These are phyloP conservation scores for Pseudorhombus dupliciocellatus DNA, from an alignment of 2,113 vertebrate genomes.

Conservation along the genomic window DNA sequence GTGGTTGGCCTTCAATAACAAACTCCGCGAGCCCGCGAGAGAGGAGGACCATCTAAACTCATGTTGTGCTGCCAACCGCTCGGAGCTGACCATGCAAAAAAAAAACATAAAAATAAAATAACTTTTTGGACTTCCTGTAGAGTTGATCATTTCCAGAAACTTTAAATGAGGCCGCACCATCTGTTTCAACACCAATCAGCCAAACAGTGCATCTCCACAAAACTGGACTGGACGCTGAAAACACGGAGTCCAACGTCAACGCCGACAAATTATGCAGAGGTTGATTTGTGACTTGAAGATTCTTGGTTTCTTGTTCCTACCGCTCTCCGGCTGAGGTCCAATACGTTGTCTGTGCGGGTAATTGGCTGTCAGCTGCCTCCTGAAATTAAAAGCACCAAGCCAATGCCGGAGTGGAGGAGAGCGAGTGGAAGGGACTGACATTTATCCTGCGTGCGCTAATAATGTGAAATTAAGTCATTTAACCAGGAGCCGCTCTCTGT, in stretches of 20 bases:
- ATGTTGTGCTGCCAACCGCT: slow-evolving; percentile 45
- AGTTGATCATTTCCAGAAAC: slow-evolving; percentile 19
- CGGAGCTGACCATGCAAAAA: slow-evolving; percentile 37
- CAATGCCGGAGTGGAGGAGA: slow-evolving; percentile 30
- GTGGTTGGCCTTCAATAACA: slow-evolving; percentile 35
- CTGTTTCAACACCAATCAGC: slow-evolving; percentile 45
- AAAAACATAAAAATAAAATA: background rate
- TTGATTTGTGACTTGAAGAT: background rate
- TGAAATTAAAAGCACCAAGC: slow-evolving; percentile 39
- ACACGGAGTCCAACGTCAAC: background rate
- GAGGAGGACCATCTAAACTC: slow-evolving; percentile 4
- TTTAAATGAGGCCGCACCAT: slow-evolving; percentile 54
- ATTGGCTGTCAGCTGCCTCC: slow-evolving; percentile 47
- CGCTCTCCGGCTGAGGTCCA: slow-evolving; percentile 20
- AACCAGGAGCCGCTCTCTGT: background rate
- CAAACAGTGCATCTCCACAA: slow-evolving; percentile 17
- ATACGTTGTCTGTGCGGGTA: slow-evolving; percentile 34
- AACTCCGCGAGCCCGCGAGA: slow-evolving; percentile 23
- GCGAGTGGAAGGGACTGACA: slow-evolving; percentile 19
- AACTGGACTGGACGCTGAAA: slow-evolving; percentile 10
- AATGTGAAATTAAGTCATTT: slow-evolving; percentile 7
- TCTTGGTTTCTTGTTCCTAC: slow-evolving; percentile 6
- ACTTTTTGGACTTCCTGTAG: slow-evolving; percentile 15
- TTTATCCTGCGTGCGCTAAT: slow-evolving; percentile 6
- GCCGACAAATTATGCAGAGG: slow-evolving; percentile 3